Evolutionary conservation across 2,113 vertebrate genomes (phyloP).

Genomic region (Rhabdomys dilectus): DNA sequence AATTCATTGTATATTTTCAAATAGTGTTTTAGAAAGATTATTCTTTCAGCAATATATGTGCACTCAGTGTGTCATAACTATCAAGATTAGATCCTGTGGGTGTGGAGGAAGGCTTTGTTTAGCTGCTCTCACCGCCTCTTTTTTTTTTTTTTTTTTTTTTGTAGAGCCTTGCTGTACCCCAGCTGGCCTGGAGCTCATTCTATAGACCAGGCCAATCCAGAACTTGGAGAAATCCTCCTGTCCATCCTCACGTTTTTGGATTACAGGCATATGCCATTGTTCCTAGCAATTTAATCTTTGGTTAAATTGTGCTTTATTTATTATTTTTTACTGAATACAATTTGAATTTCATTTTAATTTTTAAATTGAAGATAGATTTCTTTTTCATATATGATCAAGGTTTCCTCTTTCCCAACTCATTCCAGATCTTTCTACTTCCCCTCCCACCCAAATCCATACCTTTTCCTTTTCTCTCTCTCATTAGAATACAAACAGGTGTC

Average conservation of each 20-base stretch:
- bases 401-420: neutral
- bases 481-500: neutral
- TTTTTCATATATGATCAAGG: neutral
- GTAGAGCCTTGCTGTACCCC: neutral
- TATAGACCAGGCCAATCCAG: neutral
- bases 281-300: neutral
- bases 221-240: neutral
- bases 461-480: neutral
- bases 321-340: neutral
- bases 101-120: neutral
- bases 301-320: neutral
- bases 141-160: no score
- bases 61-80: constrained; percentile 1
- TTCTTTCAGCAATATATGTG: neutral
- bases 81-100: neutral
- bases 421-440: neutral
- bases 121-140: no score
- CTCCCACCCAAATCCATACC: neutral
- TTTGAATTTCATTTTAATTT: neutral
- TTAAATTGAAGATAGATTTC: neutral
- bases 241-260: no score
- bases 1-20: neutral
- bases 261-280: neutral
- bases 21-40: constrained; percentile 12
- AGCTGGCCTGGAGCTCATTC: neutral